Percentiles rank a stretch among this genome's conserved stretches.
phyloP scores from a whole-genome alignment of 2,113 vertebrate species.

The Xyrauchen texanus region DNA sequence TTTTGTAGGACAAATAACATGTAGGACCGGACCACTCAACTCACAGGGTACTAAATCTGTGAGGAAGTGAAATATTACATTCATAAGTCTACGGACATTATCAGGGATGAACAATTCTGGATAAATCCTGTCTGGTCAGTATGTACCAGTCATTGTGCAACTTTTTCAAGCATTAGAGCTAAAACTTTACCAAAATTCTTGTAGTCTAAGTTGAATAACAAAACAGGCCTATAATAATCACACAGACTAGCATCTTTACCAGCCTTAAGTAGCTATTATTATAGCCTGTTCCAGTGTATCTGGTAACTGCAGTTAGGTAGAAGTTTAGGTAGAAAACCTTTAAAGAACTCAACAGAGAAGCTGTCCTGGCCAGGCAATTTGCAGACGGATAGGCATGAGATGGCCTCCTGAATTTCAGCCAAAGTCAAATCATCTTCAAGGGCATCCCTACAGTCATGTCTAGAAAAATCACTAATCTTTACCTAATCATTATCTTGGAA shows the following conservation, averaged over 20 bases:
- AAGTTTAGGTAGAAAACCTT: not conserved
- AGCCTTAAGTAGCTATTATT: not conserved
- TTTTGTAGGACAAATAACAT: no score
- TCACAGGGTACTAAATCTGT: not conserved
- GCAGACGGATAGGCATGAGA: not conserved
- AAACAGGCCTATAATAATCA: not conserved
- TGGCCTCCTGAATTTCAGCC: not conserved
- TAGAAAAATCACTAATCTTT: not conserved
- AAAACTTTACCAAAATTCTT: not conserved
- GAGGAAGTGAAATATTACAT: not conserved
- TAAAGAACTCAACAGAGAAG: not conserved
- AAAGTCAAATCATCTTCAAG: not conserved
- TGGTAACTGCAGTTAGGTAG: not conserved
- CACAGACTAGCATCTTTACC: not conserved
- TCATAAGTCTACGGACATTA: not conserved
- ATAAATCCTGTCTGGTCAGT: not conserved
- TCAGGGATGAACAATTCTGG: not conserved
- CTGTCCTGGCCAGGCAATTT: not conserved
- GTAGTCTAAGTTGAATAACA: not conserved
- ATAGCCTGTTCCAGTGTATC: not conserved
- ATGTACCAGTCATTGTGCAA: not conserved
- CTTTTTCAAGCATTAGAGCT: not conserved
- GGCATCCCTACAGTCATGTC: not conserved
- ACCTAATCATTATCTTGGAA: not conserved
- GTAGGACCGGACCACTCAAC: not conserved